phyloP scores from a whole-genome alignment of 2,113 vertebrate species.

The Chaetodon trifascialis region DNA sequence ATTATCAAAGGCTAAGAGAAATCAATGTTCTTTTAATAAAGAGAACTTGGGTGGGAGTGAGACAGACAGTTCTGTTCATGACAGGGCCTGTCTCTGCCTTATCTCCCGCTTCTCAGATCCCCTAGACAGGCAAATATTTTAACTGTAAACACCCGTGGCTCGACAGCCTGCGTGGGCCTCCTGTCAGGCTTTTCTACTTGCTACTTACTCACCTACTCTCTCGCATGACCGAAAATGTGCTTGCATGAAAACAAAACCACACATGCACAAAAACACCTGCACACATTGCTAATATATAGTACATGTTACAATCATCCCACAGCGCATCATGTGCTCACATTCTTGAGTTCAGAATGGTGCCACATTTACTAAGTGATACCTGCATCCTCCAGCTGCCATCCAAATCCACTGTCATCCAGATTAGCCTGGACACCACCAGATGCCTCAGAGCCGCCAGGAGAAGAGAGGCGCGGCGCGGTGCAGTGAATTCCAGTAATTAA shows the following conservation, averaged over 20 bases:
- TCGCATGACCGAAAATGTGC: constrained; percentile 33
- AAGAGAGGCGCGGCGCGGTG: constrained; percentile 43
- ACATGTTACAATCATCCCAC: constrained; percentile 24
- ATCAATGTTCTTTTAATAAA: constrained; percentile 85
- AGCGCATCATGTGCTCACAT: not conserved
- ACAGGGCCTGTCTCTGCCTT: constrained; percentile 78
- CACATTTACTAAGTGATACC: constrained; percentile 58
- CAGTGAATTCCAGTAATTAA: constrained; percentile 80
- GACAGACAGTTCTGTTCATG: constrained; percentile 73
- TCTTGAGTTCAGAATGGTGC: constrained; percentile 32
- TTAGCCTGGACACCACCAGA: constrained; percentile 74
- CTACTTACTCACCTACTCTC: constrained; percentile 63
- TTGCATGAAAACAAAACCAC: constrained; percentile 45
- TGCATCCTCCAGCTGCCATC: constrained; percentile 62
- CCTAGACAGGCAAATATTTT: constrained; percentile 83
- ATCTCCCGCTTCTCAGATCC: constrained; percentile 80
- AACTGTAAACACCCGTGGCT: constrained; percentile 81
- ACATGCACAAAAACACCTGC: constrained; percentile 1
- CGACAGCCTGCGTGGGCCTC: constrained; percentile 77
- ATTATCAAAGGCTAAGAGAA: constrained; percentile 83
- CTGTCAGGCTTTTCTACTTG: constrained; percentile 73
- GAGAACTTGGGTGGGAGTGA: constrained; percentile 77
- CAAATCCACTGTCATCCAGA: constrained; percentile 81
- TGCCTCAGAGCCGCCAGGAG: constrained; percentile 63
- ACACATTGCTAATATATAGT: not conserved